Evolutionary conservation across 2,888 invertebrate species (phyloP).

Genomic region (Aleiodes alternator): DNA sequence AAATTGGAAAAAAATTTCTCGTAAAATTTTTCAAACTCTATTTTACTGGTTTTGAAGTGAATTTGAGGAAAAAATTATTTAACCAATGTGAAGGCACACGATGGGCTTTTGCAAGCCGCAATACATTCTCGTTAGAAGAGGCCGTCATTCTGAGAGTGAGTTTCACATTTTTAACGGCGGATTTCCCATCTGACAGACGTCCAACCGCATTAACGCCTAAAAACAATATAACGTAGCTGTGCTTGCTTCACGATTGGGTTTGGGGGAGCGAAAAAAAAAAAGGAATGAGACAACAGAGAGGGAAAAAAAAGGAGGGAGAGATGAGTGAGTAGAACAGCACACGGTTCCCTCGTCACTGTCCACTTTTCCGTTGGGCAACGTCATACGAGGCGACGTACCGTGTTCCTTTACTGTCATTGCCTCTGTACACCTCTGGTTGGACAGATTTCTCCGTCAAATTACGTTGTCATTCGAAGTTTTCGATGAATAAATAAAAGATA

Average conservation of each 20-base stretch:
- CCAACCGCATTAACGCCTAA: conserved; percentile 55
- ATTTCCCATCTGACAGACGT: conserved; percentile 56
- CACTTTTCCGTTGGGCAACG: conserved; percentile 37
- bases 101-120: conserved; percentile 14
- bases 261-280: conserved; percentile 16
- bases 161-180: conserved; percentile 55
- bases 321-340: conserved; percentile 31
- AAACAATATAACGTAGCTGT: conserved; percentile 49
- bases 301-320: conserved; percentile 17
- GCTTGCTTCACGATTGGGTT: conserved; percentile 16
- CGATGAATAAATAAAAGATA: not conserved
- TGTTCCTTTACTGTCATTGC: conserved; percentile 46
- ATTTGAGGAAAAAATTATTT: conserved; percentile 13
- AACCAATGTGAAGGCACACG: conserved; percentile 2
- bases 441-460: conserved; percentile 27
- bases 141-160: conserved; percentile 29
- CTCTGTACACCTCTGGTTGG: conserved; percentile 26
- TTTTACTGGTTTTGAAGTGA: not conserved
- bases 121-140: conserved; percentile 30
- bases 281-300: not conserved
- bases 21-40: not conserved
- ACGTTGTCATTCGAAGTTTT: not conserved
- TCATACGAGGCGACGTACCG: conserved; percentile 47
- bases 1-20: conserved; percentile 4
- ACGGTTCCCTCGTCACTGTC: conserved; percentile 47